Evolutionary conservation across 2,113 vertebrate species (phyloP).

Genomic region (Sinocyclocheilus grahami): DNA sequence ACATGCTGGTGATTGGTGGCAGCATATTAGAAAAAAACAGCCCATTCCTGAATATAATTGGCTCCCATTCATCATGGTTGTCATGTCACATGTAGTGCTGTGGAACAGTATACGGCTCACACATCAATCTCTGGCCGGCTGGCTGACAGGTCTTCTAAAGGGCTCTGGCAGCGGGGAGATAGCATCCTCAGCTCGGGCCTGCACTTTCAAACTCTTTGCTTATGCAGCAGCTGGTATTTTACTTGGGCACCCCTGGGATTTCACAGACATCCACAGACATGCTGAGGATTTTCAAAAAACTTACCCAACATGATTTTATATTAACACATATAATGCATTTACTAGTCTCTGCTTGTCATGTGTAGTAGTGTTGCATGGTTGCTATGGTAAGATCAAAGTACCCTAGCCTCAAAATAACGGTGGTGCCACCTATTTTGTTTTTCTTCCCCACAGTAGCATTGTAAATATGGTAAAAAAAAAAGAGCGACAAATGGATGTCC

Average conservation of each 20-base stretch:
- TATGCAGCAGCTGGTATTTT: constrained; percentile 58
- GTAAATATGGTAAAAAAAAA: background rate
- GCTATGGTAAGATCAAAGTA: background rate
- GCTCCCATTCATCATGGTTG: constrained; percentile 61
- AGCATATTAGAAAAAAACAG: constrained; percentile 50
- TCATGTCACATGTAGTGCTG: constrained; percentile 59
- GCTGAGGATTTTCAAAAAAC: constrained; percentile 51
- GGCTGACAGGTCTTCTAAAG: constrained; percentile 54
- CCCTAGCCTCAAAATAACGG: too few relatives aligned
- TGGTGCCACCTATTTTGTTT: too few relatives aligned
- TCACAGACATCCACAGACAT: constrained; percentile 69
- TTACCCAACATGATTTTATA: constrained; percentile 36
- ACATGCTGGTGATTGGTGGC: constrained; percentile 56
- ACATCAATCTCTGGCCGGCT: constrained; percentile 62
- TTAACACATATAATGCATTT: constrained; percentile 9
- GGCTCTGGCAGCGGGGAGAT: constrained; percentile 61
- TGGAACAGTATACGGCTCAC: constrained; percentile 61
- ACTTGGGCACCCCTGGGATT: constrained; percentile 58
- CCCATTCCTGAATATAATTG: constrained; percentile 62
- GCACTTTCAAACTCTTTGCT: constrained; percentile 57
- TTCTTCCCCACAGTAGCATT: background rate
- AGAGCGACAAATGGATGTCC: background rate
- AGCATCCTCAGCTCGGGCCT: constrained; percentile 67
- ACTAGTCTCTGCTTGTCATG: background rate
- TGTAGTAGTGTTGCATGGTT: background rate